These are phyloP conservation scores for Polyergus mexicanus DNA, from an alignment of 1,140 invertebrate species.

Conservation along the genomic window DNA sequence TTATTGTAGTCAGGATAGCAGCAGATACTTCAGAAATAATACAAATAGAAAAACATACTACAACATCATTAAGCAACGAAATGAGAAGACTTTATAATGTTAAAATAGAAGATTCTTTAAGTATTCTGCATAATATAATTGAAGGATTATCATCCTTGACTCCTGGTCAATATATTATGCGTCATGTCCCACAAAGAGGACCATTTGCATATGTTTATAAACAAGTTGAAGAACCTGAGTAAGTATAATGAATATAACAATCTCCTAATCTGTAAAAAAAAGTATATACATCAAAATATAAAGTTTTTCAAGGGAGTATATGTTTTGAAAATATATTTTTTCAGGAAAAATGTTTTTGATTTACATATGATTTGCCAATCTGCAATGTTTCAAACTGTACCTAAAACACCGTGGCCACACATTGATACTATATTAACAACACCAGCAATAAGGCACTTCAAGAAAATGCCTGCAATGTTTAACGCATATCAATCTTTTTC, in stretches of 20 bases:
- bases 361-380: slow-evolving; percentile 63
- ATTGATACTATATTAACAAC: slow-evolving; percentile 74
- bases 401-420: slow-evolving; percentile 72
- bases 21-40: slow-evolving; percentile 80
- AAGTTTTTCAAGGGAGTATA: neutral
- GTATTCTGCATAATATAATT: slow-evolving; percentile 83
- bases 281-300: neutral
- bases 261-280: neutral
- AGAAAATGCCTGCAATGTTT: slow-evolving; percentile 78
- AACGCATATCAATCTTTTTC: slow-evolving; percentile 14
- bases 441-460: slow-evolving; percentile 63
- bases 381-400: slow-evolving; percentile 56
- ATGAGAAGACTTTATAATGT: slow-evolving; percentile 80
- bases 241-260: slow-evolving; percentile 35
- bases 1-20: slow-evolving; percentile 82
- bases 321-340: slow-evolving; percentile 44
- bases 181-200: slow-evolving; percentile 82
- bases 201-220: slow-evolving; percentile 82
- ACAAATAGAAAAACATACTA: slow-evolving; percentile 82
- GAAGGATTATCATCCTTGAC: slow-evolving; percentile 75
- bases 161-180: slow-evolving; percentile 84
- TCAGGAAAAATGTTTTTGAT: slow-evolving; percentile 75
- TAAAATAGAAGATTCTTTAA: slow-evolving; percentile 79
- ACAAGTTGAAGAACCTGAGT: slow-evolving; percentile 68
- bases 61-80: slow-evolving; percentile 80